Evolutionary conservation across 2,113 vertebrate genomes (phyloP).

Genomic region (Hyaena hyaena): DNA sequence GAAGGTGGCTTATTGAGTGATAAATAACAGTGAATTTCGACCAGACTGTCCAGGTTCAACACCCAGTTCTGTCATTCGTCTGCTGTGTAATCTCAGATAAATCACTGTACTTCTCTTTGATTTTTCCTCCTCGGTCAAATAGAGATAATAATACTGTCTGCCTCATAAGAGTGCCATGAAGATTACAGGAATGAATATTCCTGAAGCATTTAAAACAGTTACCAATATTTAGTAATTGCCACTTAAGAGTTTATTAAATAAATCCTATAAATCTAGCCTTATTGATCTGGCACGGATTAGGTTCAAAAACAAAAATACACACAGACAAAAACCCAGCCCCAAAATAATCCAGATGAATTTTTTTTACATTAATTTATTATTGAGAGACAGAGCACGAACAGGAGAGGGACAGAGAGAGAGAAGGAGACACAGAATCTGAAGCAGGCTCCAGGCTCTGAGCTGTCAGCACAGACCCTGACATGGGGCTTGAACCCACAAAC

Average conservation of each 20-base stretch:
- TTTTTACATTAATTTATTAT: no score
- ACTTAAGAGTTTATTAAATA: not conserved
- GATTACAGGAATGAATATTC: not conserved
- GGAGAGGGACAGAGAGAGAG: no score
- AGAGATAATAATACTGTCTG: not conserved
- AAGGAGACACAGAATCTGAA: no score
- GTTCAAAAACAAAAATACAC: not conserved
- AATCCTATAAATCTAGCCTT: not conserved
- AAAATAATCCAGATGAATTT: not conserved
- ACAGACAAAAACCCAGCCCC: no score
- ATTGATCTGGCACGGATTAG: not conserved
- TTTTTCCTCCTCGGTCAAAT: not conserved
- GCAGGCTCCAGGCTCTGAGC: no score
- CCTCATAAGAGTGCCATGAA: not conserved
- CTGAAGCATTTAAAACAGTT: not conserved
- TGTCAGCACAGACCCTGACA: no score
- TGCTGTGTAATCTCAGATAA: not conserved
- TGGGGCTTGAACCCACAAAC: no score
- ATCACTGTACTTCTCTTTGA: not conserved
- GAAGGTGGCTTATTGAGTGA: not conserved
- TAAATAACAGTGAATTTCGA: not conserved
- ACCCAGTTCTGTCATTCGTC: not conserved
- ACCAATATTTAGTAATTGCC: not conserved
- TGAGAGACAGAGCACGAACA: no score
- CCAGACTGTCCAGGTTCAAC: not conserved